Evolutionary conservation across 2,113 vertebrate species (phyloP).

Genomic region (Falco punctatus): DNA sequence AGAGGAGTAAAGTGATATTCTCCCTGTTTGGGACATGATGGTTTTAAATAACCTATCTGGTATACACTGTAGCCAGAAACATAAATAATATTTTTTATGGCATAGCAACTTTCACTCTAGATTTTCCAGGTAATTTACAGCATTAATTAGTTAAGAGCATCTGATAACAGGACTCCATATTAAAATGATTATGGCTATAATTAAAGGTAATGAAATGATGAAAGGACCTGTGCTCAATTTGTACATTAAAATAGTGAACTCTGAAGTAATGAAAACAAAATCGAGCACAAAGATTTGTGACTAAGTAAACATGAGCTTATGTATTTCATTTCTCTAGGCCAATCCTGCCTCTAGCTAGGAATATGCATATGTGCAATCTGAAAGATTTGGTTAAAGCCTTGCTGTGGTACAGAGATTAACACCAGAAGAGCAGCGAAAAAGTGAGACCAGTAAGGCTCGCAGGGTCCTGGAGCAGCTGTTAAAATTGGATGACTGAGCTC

Average conservation of each 20-base stretch:
- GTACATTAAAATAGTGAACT: background rate
- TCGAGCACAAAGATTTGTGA: background rate
- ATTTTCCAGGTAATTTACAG: slow-evolving; percentile 23
- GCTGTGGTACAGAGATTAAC: background rate
- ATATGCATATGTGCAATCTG: background rate
- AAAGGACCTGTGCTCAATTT: background rate
- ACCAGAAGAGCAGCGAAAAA: background rate
- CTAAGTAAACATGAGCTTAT: background rate
- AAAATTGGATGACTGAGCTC: background rate
- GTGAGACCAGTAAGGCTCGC: accelerated
- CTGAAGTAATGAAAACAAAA: background rate
- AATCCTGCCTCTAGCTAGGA: background rate
- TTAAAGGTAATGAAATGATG: slow-evolving; percentile 49
- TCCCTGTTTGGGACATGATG: background rate
- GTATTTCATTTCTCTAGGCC: background rate
- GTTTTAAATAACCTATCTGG: slow-evolving; percentile 21
- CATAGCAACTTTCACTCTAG: background rate
- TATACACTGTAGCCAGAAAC: background rate
- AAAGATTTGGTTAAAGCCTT: background rate
- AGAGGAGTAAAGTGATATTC: background rate
- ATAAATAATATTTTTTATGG: background rate
- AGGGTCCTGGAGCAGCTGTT: background rate
- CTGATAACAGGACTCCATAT: slow-evolving; percentile 14
- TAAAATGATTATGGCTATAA: slow-evolving; percentile 28
- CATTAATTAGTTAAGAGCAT: slow-evolving; percentile 50